phyloP scores from a whole-genome alignment of 2,113 vertebrate species.

The Pangasianodon hypophthalmus region DNA sequence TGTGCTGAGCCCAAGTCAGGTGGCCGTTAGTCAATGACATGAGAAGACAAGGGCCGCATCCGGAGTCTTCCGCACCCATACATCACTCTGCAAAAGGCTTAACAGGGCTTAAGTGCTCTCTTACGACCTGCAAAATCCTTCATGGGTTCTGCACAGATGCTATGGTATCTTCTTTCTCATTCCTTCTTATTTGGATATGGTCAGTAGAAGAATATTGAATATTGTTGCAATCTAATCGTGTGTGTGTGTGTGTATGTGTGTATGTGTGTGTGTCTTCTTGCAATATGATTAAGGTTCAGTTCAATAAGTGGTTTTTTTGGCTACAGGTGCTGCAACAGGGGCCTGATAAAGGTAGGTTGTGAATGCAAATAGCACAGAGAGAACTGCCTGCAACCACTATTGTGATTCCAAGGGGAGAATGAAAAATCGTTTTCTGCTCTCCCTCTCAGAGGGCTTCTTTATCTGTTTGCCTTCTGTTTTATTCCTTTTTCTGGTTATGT shows the following conservation, averaged over 20 bases:
- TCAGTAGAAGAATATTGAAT: neutral
- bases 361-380: conserved; percentile 40
- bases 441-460: conserved; percentile 42
- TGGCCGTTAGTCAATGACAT: conserved; percentile 50
- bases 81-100: conserved; percentile 50
- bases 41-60: conserved; percentile 41
- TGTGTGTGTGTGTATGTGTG: neutral
- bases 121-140: conserved; percentile 8
- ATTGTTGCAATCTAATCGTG: neutral
- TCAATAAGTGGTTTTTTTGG: conserved; percentile 18
- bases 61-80: conserved; percentile 54
- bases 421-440: conserved; percentile 57
- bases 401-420: conserved; percentile 53
- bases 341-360: conserved; percentile 31
- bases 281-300: conserved; percentile 23
- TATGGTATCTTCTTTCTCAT: neutral
- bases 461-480: conserved; percentile 52
- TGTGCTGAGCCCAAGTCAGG: conserved; percentile 46
- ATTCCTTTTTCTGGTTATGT: conserved; percentile 40
- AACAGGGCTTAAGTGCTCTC: conserved; percentile 30
- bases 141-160: neutral
- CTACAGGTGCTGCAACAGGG: neutral
- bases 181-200: neutral
- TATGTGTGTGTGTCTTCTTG: conserved; percentile 12
- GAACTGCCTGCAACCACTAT: conserved; percentile 35